Conservation (phyloP, 2,888 invertebrate species). For the Rhorus exstirpatorius region DNA sequence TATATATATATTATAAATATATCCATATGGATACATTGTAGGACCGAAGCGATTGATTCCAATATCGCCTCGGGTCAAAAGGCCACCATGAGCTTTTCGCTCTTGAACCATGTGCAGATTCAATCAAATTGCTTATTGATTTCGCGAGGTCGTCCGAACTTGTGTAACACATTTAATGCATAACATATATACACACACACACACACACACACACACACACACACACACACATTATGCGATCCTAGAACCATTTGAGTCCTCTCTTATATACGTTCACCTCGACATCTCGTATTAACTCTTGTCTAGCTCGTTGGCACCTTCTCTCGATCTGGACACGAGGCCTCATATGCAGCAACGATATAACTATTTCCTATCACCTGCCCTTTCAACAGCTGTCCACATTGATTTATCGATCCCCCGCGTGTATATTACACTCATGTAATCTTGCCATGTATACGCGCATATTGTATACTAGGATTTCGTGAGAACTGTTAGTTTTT, state of each 20-base stretch:
- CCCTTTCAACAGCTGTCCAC: constrained; percentile 72
- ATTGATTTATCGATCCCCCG: constrained; percentile 69
- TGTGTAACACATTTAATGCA: constrained; percentile 41
- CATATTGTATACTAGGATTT: too few species aligned
- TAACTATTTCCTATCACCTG: constrained; percentile 70
- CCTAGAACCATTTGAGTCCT: constrained; percentile 27
- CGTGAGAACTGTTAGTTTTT: too few species aligned
- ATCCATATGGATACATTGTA: background rate
- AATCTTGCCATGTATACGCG: too few species aligned
- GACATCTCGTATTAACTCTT: constrained; percentile 30
- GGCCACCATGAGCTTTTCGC: constrained; percentile 51
- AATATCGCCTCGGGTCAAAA: constrained; percentile 62
- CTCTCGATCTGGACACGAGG: constrained; percentile 26
- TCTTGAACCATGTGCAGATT: constrained; percentile 60
- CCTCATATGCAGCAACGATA: constrained; percentile 41
- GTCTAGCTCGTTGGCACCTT: constrained; percentile 52
- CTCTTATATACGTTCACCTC: constrained; percentile 25
- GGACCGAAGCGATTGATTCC: constrained; percentile 41
- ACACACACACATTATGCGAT: constrained; percentile 5
- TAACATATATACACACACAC: background rate
- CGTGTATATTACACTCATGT: constrained; percentile 12
- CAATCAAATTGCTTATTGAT: constrained; percentile 71
- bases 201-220: background rate
- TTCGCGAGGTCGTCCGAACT: constrained; percentile 62
- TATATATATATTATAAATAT: too few species aligned